Evolutionary conservation across 2,888 invertebrate species (phyloP).

Genomic region (Syrista parreyssii): DNA sequence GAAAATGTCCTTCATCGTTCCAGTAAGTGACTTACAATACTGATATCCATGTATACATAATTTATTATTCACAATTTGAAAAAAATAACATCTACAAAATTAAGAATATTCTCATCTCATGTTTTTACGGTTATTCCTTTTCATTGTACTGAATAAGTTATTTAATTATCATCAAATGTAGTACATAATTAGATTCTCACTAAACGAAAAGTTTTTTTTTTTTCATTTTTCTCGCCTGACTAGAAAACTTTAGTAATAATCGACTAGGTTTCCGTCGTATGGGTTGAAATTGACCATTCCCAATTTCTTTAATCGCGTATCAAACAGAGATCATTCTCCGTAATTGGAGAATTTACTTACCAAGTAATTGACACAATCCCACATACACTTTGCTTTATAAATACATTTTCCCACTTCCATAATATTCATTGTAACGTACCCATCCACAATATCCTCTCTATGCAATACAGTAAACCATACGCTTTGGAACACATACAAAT

Average conservation of each 20-base stretch:
- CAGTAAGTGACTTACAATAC: background rate
- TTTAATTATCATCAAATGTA: background rate
- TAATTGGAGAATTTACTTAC: background rate
- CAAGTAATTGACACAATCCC: background rate
- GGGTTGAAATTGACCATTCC: background rate
- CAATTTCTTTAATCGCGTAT: background rate
- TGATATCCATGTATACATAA: background rate
- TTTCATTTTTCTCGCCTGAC: background rate
- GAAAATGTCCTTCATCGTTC: background rate
- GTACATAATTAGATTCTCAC: background rate
- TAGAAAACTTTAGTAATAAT: background rate
- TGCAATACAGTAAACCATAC: background rate
- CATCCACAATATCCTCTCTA: background rate
- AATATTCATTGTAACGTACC: background rate
- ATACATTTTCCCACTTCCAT: background rate
- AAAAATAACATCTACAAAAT: background rate
- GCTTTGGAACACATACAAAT: background rate
- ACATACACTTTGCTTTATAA: background rate
- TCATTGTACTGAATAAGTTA: background rate
- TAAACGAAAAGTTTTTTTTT: background rate
- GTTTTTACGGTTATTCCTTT: background rate
- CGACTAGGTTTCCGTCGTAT: background rate
- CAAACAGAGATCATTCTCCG: background rate
- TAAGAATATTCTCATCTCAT: background rate
- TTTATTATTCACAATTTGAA: background rate